A percentile compares a stretch with the other conserved stretches of the same genome.
Evolutionary conservation across 2,113 vertebrate species (phyloP).

Genomic region (Gymnobelideus leadbeateri): DNA sequence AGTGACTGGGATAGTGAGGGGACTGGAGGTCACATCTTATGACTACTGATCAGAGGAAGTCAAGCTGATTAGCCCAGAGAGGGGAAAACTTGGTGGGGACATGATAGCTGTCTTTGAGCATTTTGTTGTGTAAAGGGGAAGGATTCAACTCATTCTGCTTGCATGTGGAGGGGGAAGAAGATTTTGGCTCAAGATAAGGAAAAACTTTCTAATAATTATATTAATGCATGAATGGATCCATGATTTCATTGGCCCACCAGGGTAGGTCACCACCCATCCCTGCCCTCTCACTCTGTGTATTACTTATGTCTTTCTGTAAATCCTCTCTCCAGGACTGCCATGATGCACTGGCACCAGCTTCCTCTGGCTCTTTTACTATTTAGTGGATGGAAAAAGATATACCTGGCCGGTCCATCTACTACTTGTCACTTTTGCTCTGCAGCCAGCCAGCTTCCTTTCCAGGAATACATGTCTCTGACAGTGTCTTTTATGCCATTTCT

Average conservation of each 20-base stretch:
- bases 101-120: neutral
- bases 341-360: neutral
- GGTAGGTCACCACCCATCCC: neutral
- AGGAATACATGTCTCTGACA: neutral
- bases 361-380: neutral
- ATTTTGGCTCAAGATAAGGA: neutral
- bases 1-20: neutral
- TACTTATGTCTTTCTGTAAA: neutral
- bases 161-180: neutral
- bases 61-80: neutral
- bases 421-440: neutral
- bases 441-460: neutral
- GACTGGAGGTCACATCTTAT: neutral
- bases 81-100: neutral
- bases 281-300: neutral
- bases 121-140: neutral
- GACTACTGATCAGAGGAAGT: neutral
- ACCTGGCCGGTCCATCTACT: neutral
- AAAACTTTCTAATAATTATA: neutral
- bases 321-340: neutral
- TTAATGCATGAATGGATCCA: neutral
- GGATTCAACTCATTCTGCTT: neutral
- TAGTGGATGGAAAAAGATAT: neutral
- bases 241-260: neutral
- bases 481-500: neutral